phyloP scores from a whole-genome alignment of 2,797 vertebrate genomes.

The Hypotaenidia philippensis region DNA sequence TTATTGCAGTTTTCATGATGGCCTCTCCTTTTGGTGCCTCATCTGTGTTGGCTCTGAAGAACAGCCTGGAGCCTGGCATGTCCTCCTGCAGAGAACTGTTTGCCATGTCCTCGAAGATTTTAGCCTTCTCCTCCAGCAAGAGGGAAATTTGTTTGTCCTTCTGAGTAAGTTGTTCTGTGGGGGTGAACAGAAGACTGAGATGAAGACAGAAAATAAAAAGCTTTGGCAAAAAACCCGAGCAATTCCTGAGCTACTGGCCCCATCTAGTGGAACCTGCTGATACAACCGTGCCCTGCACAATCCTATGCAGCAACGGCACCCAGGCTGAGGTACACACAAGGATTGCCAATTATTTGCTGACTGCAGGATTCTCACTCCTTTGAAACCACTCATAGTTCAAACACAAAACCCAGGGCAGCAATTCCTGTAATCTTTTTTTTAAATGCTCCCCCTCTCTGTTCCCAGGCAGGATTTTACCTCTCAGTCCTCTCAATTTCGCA shows the following conservation, averaged over 20 bases:
- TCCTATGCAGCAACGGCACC: not conserved
- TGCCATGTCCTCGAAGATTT: slow-evolving; percentile 91
- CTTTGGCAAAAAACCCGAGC: accelerated
- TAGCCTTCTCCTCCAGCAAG: slow-evolving; percentile 93
- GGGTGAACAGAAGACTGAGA: not conserved
- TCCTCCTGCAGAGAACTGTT: slow-evolving; percentile 86
- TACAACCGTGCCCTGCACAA: not conserved
- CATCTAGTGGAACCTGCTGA: slow-evolving; percentile 66
- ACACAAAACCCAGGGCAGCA: not conserved
- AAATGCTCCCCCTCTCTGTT: accelerated
- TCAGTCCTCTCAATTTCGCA: slow-evolving; percentile 90
- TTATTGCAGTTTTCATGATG: slow-evolving; percentile 91
- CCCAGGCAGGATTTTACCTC: slow-evolving; percentile 83
- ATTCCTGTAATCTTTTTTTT: not conserved
- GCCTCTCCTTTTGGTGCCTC: slow-evolving; percentile 89
- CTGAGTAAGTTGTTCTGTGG: slow-evolving; percentile 90
- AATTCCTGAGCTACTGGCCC: not conserved
- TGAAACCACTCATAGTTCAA: not conserved
- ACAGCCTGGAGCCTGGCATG: slow-evolving; percentile 74
- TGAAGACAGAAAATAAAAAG: not conserved
- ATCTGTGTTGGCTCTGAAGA: slow-evolving; percentile 90
- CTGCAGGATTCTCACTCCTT: not conserved
- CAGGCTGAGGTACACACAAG: not conserved
- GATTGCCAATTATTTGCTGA: not conserved
- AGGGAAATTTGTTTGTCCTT: slow-evolving; percentile 93